These are phyloP conservation scores for Steinernema carpocapsae DNA, from an alignment of 2,888 invertebrate species.

Conservation along the genomic window DNA sequence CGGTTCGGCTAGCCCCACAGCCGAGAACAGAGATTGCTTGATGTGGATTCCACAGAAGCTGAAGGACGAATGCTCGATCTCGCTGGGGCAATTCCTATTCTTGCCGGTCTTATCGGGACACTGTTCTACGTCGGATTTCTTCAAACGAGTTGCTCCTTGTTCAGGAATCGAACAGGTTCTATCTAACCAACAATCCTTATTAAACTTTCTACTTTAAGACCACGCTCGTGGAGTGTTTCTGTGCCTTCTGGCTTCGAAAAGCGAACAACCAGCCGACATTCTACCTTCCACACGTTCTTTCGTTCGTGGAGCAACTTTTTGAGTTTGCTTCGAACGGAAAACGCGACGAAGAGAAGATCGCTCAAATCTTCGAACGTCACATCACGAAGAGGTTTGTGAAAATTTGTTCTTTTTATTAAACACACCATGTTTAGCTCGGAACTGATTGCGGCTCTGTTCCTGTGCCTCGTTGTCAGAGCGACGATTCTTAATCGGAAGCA, in stretches of 20 bases:
- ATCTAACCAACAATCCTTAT: neutral
- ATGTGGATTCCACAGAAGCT: constrained; percentile 25
- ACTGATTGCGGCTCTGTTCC: neutral
- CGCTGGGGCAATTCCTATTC: constrained; percentile 14
- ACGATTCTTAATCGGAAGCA: neutral
- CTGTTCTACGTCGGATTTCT: constrained; percentile 10
- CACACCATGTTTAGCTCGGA: neutral
- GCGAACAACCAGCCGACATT: neutral
- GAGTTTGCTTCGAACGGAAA: neutral
- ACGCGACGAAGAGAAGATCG: neutral
- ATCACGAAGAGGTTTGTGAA: neutral
- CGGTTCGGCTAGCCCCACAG: neutral
- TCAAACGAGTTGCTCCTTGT: neutral
- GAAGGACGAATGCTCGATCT: neutral
- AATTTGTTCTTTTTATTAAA: no score
- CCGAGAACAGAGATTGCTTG: neutral
- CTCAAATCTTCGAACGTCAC: neutral
- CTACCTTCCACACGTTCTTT: constrained; percentile 23
- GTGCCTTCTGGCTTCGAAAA: constrained; percentile 21
- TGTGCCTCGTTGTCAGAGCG: neutral
- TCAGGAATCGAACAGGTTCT: neutral
- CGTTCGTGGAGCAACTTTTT: constrained; percentile 8
- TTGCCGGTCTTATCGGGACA: neutral
- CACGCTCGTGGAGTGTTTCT: constrained; percentile 5
- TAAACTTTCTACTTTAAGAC: no score